Evolutionary conservation across 2,888 invertebrate genomes (phyloP).

Genomic region (Drosophila mulleri): DNA sequence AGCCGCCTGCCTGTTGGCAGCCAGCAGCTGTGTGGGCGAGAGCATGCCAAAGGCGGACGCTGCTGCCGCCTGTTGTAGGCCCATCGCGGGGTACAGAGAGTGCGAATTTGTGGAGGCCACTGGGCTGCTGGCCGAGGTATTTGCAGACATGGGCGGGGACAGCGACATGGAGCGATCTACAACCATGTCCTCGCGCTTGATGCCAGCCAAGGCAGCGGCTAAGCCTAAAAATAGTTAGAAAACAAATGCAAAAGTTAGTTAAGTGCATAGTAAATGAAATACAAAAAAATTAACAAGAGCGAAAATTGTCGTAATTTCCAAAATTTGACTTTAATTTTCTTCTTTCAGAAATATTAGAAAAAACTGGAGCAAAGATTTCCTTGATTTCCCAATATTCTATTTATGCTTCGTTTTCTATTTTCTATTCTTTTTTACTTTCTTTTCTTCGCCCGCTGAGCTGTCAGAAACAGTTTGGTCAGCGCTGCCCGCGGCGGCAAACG

Average conservation of each 20-base stretch:
- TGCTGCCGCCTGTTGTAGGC: conserved; percentile 84
- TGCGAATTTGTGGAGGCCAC: conserved; percentile 44
- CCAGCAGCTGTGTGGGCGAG: conserved; percentile 83
- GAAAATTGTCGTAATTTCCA: neutral
- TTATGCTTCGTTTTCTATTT: conserved; percentile 7
- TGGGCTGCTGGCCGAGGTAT: conserved; percentile 74
- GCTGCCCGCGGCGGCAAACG: conserved; percentile 27
- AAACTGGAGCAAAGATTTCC: conserved; percentile 5
- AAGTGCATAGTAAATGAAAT: neutral
- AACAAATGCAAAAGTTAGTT: conserved; percentile 1
- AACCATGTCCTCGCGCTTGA: conserved; percentile 83
- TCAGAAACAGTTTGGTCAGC: conserved; percentile 45
- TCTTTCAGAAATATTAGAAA: neutral
- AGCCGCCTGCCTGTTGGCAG: conserved; percentile 84
- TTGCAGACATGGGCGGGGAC: conserved; percentile 84
- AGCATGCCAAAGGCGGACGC: conserved; percentile 85
- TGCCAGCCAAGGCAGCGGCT: conserved; percentile 84
- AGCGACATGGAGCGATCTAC: conserved; percentile 82
- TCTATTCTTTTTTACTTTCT: neutral
- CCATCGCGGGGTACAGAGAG: conserved; percentile 78
- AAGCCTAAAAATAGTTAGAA: conserved; percentile 69
- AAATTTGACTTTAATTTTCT: neutral
- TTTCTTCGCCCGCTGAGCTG: conserved; percentile 38
- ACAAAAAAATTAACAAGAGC: neutral
- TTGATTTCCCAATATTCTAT: conserved; percentile 8